A percentile compares a stretch with the other conserved stretches of the same genome.
phyloP scores from a whole-genome alignment of 53 echinoderm and acorn worm species.

The Glandiceps talaboti region DNA sequence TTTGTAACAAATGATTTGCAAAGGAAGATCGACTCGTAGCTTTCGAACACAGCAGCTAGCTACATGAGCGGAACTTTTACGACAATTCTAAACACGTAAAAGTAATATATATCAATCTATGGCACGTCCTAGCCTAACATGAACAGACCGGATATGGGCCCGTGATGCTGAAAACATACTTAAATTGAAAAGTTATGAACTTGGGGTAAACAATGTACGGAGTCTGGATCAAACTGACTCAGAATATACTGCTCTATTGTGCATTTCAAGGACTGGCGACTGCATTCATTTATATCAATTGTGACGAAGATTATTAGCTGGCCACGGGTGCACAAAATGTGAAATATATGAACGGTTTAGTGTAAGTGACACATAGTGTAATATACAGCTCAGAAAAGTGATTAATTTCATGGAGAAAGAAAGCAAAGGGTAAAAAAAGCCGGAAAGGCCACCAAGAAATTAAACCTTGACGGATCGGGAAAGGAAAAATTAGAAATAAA shows the following conservation, averaged over 20 bases:
- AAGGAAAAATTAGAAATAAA: too few relatives aligned
- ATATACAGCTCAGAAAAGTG: background rate
- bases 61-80: background rate
- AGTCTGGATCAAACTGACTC: background rate
- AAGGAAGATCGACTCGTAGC: background rate
- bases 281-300: background rate
- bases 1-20: background rate
- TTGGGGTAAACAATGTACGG: background rate
- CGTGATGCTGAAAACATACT: background rate
- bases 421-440: background rate
- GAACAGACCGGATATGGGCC: background rate
- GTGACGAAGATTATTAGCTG: background rate
- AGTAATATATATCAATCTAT: background rate
- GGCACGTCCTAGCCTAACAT: background rate
- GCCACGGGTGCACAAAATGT: background rate
- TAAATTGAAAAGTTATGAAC: background rate
- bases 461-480: background rate
- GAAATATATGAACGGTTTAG: background rate
- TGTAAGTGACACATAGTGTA: background rate
- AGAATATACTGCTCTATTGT: background rate
- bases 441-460: background rate
- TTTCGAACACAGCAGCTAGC: background rate
- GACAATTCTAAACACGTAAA: background rate
- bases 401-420: background rate
- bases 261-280: background rate